Base-by-base conservation (phyloP, 2,113 vertebrate genomes). In the Phrynosoma platyrhinos region DNA sequence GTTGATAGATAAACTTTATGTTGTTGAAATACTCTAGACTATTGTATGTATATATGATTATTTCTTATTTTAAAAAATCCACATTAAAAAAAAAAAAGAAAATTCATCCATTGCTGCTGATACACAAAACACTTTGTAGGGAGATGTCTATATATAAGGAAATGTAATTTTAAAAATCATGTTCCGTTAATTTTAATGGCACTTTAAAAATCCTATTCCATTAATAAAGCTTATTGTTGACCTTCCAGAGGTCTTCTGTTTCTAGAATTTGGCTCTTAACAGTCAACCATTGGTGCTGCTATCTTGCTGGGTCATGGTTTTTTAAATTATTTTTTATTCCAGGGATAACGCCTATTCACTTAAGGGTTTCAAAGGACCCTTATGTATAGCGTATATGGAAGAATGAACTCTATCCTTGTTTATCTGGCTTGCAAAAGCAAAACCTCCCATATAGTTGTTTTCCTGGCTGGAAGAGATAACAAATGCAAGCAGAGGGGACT, bases 401-500 rank as follows among this genome's bases (percentile, higher is more conserved):
- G 85, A 71, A 23, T 82, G 3, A 0, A 72, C 42, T n/a, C 89
- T 83, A 8, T 32, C 69, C 68, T 7, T 75, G 64, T 27, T 1
- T 79, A 53, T 92, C 90, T 88, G 52, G 64, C 74, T 88, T 84
- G 62, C 53, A 62, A 68, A 88, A 79, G 42, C 66, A 53, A 88
- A 83, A 52, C 69, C 10, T 89, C 90, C 88, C 42, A 16, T 87
- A 74, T 82, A 21, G 9, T 21, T 13, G 0, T 0, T 4, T 40
- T 83, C 10, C 18, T 0, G 25, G 13, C 1, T 3, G 9, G 62
- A 20, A n/a, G 80, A 92, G 27, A 79, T 27, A 91, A 78, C 36
- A 93, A 76, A 83, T 74, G 79, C 80, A 90, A 88, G 85, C 20
- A 9, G n/a, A 21, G 1, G 30, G 47, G 5, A 36, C 9, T 85